These are phyloP conservation scores for Chymomyza fuscimana DNA, from an alignment of 2,888 invertebrate genomes.

Conservation along the genomic window DNA sequence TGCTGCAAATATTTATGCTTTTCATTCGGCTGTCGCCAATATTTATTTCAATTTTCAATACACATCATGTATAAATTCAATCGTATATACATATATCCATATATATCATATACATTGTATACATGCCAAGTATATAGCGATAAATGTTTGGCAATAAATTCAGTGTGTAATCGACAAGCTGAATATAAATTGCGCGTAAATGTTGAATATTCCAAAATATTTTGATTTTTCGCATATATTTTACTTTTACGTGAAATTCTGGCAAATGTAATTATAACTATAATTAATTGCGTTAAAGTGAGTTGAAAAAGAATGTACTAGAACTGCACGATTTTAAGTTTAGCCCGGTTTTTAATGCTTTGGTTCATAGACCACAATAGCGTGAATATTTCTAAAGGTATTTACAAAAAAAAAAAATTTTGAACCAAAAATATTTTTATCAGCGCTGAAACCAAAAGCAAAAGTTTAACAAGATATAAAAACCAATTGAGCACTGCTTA, in stretches of 20 bases:
- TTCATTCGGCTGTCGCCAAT: slow-evolving; percentile 25
- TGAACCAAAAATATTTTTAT: too few species aligned
- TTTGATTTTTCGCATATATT: neutral
- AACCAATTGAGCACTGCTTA: too few species aligned
- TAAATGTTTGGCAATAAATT: slow-evolving; percentile 68
- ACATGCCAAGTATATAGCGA: slow-evolving; percentile 30
- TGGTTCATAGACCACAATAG: too few species aligned
- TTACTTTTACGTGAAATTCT: neutral
- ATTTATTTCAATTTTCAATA: neutral
- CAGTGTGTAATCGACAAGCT: slow-evolving; percentile 45
- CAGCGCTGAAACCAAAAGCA: too few species aligned
- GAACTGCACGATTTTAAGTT: too few species aligned
- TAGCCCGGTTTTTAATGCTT: too few species aligned
- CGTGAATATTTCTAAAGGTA: too few species aligned
- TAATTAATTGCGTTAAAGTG: too few species aligned
- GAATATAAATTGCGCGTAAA: slow-evolving; percentile 23
- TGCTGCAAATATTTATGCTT: slow-evolving; percentile 68
- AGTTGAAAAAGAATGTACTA: too few species aligned
- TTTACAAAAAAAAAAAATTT: too few species aligned
- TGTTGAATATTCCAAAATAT: slow-evolving; percentile 18
- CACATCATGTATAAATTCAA: neutral
- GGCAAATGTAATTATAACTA: neutral
- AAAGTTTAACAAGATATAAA: too few species aligned
- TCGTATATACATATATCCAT: neutral
- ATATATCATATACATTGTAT: slow-evolving; percentile 3